phyloP scores from a whole-genome alignment of 2,797 vertebrate genomes.

The Halcyon leucocephala region DNA sequence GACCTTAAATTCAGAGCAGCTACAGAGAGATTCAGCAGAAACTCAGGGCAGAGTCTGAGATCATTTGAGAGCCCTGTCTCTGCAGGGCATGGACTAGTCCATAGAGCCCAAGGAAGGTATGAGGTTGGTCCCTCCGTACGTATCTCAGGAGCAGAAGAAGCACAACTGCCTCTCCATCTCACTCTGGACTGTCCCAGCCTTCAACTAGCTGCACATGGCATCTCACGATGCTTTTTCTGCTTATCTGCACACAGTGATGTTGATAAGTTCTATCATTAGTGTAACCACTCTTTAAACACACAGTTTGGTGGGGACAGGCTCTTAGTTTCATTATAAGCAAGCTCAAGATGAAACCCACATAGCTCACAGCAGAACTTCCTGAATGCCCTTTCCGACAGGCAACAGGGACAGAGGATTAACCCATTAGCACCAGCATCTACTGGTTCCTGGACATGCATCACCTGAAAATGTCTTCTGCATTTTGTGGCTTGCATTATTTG shows the following conservation, averaged over 20 bases:
- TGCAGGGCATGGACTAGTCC: rapidly evolving
- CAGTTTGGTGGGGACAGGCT: background rate
- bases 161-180: background rate
- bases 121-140: background rate
- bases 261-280: background rate
- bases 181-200: background rate
- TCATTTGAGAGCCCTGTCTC: background rate
- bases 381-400: background rate
- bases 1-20: background rate
- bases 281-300: background rate
- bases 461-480: background rate
- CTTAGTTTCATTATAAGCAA: background rate
- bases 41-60: background rate
- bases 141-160: background rate
- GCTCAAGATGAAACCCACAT: background rate
- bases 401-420: background rate
- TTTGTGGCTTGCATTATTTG: background rate
- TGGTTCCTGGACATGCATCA: background rate
- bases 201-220: background rate
- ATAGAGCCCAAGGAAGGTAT: background rate
- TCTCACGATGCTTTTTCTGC: background rate
- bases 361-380: background rate
- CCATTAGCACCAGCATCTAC: background rate
- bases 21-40: background rate
- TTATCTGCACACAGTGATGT: background rate